Percentiles rank a stretch among this genome's conserved stretches.
Evolutionary conservation across 2,797 vertebrate genomes (phyloP).

Genomic region (Falco naumanni): DNA sequence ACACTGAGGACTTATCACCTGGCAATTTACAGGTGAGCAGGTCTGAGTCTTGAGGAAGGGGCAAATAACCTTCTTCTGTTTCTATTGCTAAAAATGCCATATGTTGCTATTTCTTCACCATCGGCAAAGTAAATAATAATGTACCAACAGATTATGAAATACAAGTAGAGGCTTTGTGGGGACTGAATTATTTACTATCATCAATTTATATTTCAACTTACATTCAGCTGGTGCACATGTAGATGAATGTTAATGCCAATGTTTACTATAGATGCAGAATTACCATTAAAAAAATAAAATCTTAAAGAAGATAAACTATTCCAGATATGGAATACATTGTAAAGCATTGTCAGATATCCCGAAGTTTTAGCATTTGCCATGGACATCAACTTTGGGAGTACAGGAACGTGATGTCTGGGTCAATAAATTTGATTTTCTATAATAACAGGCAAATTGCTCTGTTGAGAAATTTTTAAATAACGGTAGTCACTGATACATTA

Average conservation of each 20-base stretch:
- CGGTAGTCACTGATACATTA: background rate
- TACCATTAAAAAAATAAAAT: background rate
- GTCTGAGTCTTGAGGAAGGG: background rate
- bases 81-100: background rate
- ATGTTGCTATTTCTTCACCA: background rate
- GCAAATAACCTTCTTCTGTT: background rate
- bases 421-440: background rate
- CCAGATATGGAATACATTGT: background rate
- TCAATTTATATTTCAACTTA: constrained; percentile 11
- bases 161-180: background rate
- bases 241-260: background rate
- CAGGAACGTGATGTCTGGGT: background rate
- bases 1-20: background rate
- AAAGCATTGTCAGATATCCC: background rate
- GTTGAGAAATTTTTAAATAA: background rate
- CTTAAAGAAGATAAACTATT: background rate
- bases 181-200: background rate
- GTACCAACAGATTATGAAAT: background rate
- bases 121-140: background rate
- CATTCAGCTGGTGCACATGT: background rate
- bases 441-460: background rate
- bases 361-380: background rate
- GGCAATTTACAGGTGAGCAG: background rate
- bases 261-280: background rate
- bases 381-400: background rate